phyloP scores from a whole-genome alignment of 1,140 invertebrate species.

The Drosophila grimshawi region DNA sequence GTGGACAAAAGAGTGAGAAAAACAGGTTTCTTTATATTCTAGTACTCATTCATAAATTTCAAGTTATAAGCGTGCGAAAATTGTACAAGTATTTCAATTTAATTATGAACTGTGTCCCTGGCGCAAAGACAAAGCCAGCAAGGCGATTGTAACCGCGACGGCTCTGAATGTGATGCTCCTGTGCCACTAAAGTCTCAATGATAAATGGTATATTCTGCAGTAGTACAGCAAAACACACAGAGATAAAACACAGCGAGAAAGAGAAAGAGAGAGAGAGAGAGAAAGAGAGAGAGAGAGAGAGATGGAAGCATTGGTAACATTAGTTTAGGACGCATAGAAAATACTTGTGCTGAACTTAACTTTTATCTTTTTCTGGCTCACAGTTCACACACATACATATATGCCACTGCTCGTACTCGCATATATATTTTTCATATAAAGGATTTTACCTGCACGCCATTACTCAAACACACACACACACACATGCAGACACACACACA shows the following conservation, averaged over 20 bases:
- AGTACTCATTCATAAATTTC: slow-evolving; percentile 76
- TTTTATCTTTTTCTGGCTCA: slow-evolving; percentile 49
- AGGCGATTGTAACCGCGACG: slow-evolving; percentile 20
- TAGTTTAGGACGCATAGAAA: slow-evolving; percentile 55
- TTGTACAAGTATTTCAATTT: slow-evolving; percentile 81
- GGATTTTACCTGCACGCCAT: slow-evolving; percentile 66
- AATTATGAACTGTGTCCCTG: slow-evolving; percentile 76
- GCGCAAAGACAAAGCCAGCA: slow-evolving; percentile 56
- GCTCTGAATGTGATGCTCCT: slow-evolving; percentile 21
- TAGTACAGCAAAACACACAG: slow-evolving; percentile 15
- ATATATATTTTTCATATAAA: slow-evolving; percentile 45
- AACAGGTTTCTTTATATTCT: slow-evolving; percentile 51
- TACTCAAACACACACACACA: slow-evolving; percentile 36
- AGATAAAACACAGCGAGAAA: background rate
- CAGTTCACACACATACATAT: background rate
- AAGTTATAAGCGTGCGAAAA: slow-evolving; percentile 77
- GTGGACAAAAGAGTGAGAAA: slow-evolving; percentile 5
- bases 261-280: background rate
- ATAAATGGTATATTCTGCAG: slow-evolving; percentile 63
- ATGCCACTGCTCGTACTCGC: background rate
- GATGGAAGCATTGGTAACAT: slow-evolving; percentile 34
- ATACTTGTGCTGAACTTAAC: slow-evolving; percentile 66
- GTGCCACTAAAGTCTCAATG: slow-evolving; percentile 62
- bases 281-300: slow-evolving; percentile 1
- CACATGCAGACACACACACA: slow-evolving; percentile 4